A percentile compares a stretch with the other conserved stretches of the same genome.
These are phyloP conservation scores for Vireo griseus DNA, from an alignment of 2,797 vertebrate genomes.

Conservation along the genomic window DNA sequence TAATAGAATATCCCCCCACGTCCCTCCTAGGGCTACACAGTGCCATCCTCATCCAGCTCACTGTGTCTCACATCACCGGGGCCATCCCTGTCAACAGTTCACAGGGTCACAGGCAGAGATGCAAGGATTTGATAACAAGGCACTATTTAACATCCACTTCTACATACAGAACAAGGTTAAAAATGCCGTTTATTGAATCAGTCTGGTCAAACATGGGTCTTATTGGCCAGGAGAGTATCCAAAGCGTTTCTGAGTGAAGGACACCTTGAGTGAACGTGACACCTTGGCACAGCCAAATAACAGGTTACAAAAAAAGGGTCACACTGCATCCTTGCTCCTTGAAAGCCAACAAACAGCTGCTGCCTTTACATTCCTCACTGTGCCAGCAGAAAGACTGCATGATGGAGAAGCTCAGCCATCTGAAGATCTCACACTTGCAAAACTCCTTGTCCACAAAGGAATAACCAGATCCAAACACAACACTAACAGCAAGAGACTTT, in stretches of 20 bases:
- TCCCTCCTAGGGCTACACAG: neutral
- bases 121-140: neutral
- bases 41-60: neutral
- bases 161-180: neutral
- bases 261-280: neutral
- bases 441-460: neutral
- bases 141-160: neutral
- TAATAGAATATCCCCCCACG: neutral
- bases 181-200: neutral
- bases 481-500: neutral
- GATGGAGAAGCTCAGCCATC: neutral
- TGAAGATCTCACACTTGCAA: neutral
- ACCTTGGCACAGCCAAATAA: neutral
- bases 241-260: neutral
- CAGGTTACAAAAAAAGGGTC: neutral
- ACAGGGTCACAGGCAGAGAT: neutral
- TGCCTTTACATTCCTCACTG: neutral
- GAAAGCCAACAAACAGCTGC: neutral
- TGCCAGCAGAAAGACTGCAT: accelerated
- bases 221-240: neutral
- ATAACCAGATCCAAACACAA: neutral
- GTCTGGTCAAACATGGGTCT: neutral
- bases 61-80: neutral
- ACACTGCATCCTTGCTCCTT: neutral
- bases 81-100: neutral